Evolutionary conservation across 2,113 vertebrate species (phyloP).

Genomic region (Odontesthes bonariensis): DNA sequence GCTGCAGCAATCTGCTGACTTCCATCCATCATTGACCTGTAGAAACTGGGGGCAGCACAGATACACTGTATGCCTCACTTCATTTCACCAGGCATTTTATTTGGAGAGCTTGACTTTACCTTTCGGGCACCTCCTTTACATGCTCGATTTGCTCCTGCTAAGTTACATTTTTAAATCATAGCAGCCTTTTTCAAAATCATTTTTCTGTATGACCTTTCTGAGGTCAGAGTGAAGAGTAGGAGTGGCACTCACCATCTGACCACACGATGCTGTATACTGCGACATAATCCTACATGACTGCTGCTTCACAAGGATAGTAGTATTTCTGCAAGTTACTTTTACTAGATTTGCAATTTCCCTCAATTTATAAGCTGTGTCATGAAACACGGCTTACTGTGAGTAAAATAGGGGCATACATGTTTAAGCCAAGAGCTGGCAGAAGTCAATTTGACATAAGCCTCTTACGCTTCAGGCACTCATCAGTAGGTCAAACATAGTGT

Average conservation of each 20-base stretch:
- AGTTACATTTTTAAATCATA: constrained; percentile 5
- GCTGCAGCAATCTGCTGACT: constrained; percentile 77
- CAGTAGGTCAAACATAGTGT: too few relatives aligned
- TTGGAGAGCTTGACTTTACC: constrained; percentile 28
- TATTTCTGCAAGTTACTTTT: constrained; percentile 1
- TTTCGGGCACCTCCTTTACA: constrained; percentile 22
- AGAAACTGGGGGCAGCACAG: constrained; percentile 49
- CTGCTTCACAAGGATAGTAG: background rate
- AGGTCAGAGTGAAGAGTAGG: background rate
- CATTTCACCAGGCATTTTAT: constrained; percentile 18
- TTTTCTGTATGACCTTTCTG: constrained; percentile 12
- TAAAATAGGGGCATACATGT: too few relatives aligned
- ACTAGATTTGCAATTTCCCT: constrained; percentile 19
- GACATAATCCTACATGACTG: constrained; percentile 1
- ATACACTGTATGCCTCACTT: constrained; percentile 45
- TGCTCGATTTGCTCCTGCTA: constrained; percentile 17
- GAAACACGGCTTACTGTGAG: background rate
- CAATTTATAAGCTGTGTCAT: background rate
- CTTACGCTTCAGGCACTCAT: too few relatives aligned
- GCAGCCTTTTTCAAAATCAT: background rate
- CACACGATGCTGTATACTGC: background rate
- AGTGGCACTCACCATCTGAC: constrained; percentile 3
- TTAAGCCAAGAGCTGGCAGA: too few relatives aligned
- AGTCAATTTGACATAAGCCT: too few relatives aligned
- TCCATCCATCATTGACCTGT: constrained; percentile 70